Evolutionary conservation across 2,113 vertebrate genomes (phyloP), one percentile per base, ranked within the genome.

Genomic region (Thunnus maccoyii): DNA sequence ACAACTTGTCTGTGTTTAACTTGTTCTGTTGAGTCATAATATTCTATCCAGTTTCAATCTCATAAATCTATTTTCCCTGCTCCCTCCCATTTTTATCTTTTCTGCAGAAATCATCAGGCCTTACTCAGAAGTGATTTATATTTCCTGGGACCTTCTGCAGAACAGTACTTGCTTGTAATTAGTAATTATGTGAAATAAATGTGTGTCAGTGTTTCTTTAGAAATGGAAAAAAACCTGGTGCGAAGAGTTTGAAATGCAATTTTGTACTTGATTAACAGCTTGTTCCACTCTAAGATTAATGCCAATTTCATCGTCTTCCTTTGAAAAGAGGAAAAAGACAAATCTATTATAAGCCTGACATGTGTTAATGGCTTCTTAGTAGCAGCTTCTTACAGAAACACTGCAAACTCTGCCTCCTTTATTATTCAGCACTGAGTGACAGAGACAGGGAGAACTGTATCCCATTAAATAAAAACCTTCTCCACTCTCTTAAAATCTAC

Each of bases 101-200:
- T 63, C 70, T 62, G 61, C 64, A 72, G 54, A 80, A 76, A 25
- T 30, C 3, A 32, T 65, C 50, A 54, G 52, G 70, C 14, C 14
- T 15, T 82, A 20, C 84, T 55, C 46, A 18, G 84, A 88, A 84
- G 20, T 22, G 13, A 77, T 57, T 77, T 30, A 52, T 0, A 58
- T 54, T 86, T 88, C 55, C 63, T 65, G 10, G 63, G 56, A 83
- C 22, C 1, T 12, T 70, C 8, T 13, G 44, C 20, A 61, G 54
- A 75, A 22, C 9, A 60, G 1, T 0, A 63, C 18, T 25, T 12
- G 41, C 50, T 56, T 0, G 0, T 44, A 72, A 15, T 69, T 32
- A 61, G 13, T 1, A 2, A 66, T 54, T 55, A 50, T 68, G 52
- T 17, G 44, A 63, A 16, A 47, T 41, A 4, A 30, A 47, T 11